These are phyloP conservation scores for Lasioglossum marginatum DNA, from an alignment of 2,888 invertebrate genomes.

Conservation along the genomic window DNA sequence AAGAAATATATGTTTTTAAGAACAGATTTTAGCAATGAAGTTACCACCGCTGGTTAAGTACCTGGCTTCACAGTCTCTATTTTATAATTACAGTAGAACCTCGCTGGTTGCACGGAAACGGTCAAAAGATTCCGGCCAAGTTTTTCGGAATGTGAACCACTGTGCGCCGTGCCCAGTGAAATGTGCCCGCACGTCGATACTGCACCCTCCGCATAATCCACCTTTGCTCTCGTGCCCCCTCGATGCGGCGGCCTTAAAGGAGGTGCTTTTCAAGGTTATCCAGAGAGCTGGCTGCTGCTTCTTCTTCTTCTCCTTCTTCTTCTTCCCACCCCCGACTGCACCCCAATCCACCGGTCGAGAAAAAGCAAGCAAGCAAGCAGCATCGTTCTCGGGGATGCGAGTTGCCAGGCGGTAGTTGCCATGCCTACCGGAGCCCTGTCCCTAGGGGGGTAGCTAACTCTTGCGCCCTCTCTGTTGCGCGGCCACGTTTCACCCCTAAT, in stretches of 20 bases:
- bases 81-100: background rate
- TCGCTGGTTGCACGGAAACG: too few relatives aligned
- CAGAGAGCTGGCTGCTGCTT: slow-evolving; percentile 56
- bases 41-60: too few relatives aligned
- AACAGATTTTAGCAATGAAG: too few relatives aligned
- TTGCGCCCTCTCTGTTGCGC: slow-evolving; percentile 24
- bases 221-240: slow-evolving; percentile 45
- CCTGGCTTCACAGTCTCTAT: background rate
- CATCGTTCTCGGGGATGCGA: slow-evolving; percentile 58
- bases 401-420: slow-evolving; percentile 70
- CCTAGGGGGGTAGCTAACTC: slow-evolving; percentile 40
- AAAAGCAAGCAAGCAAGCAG: slow-evolving; percentile 44
- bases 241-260: slow-evolving; percentile 60
- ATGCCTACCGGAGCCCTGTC: slow-evolving; percentile 73
- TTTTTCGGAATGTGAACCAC: background rate
- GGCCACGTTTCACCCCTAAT: slow-evolving; percentile 56
- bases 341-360: background rate
- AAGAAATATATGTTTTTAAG: too few relatives aligned
- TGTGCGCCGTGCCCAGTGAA: slow-evolving; percentile 40
- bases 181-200: slow-evolving; percentile 64
- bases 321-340: slow-evolving; percentile 26
- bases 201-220: slow-evolving; percentile 54
- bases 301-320: slow-evolving; percentile 49
- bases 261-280: slow-evolving; percentile 74
- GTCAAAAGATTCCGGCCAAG: background rate